Percentiles rank a stretch among this genome's conserved stretches.
Conservation (phyloP, 2,113 vertebrate species). For the Mugil cephalus region DNA sequence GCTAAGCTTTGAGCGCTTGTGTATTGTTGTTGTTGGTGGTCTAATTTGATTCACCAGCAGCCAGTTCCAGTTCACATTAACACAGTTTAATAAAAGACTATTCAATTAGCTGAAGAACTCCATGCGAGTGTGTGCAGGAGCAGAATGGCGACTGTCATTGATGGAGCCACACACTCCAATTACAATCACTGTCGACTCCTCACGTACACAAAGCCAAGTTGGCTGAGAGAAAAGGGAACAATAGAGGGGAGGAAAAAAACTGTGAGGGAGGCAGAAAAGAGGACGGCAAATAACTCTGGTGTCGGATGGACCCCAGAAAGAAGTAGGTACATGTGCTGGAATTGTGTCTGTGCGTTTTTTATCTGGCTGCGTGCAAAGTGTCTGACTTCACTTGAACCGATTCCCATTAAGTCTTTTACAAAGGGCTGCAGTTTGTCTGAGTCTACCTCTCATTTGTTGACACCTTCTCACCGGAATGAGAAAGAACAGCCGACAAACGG, state of each 20-base stretch:
- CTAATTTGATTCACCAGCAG: conserved; percentile 76
- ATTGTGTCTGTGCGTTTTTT: conserved; percentile 23
- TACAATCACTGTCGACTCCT: conserved; percentile 73
- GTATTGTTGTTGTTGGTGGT: conserved; percentile 34
- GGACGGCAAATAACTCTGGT: conserved; percentile 6
- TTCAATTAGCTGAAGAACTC: conserved; percentile 75
- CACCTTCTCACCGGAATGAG: conserved; percentile 34
- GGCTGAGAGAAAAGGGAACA: conserved; percentile 30
- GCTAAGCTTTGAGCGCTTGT: conserved; percentile 34
- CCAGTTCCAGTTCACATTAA: conserved; percentile 75
- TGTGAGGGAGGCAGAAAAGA: conserved; percentile 16
- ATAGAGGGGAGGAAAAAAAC: conserved; percentile 22
- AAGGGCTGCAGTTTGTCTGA: conserved; percentile 60
- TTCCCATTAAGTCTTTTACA: conserved; percentile 56
- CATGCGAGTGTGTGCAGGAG: conserved; percentile 44
- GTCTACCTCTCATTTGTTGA: conserved; percentile 37
- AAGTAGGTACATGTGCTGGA: conserved; percentile 21
- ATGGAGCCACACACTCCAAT: conserved; percentile 74
- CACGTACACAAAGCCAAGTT: conserved; percentile 64
- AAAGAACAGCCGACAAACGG: conserved; percentile 44
- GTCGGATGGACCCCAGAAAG: conserved; percentile 8
- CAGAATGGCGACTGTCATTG: conserved; percentile 64
- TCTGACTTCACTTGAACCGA: conserved; percentile 55
- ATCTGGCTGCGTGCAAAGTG: conserved; percentile 29
- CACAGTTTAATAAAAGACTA: conserved; percentile 80